Conservation (phyloP, 2,888 invertebrate species). For the Lymantria dispar region DNA sequence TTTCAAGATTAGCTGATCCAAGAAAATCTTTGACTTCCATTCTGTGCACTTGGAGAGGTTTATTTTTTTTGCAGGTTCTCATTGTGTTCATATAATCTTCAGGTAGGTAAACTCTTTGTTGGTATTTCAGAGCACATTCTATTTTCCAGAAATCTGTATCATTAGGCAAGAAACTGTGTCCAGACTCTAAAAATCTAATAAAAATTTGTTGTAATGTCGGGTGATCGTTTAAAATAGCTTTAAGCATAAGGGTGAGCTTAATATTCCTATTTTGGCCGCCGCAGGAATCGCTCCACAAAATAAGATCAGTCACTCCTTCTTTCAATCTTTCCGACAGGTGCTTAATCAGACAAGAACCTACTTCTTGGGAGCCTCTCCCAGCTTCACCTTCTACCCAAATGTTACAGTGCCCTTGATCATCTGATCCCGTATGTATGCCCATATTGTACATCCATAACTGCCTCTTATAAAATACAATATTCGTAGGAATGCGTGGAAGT, state of each 20-base stretch:
- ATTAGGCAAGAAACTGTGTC: slow-evolving; percentile 10
- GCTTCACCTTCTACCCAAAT: slow-evolving; percentile 20
- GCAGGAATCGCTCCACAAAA: slow-evolving; percentile 2
- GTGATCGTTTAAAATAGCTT: slow-evolving; percentile 19
- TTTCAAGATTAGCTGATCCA: not conserved
- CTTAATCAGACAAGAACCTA: slow-evolving; percentile 16
- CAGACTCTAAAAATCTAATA: slow-evolving; percentile 9
- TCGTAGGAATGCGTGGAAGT: slow-evolving; percentile 12
- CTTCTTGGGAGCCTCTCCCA: slow-evolving; percentile 17
- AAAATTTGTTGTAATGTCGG: slow-evolving; percentile 12
- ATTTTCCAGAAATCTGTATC: not conserved
- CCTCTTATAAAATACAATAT: slow-evolving; percentile 12
- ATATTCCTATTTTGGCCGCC: slow-evolving; percentile 2
- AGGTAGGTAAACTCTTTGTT: not conserved
- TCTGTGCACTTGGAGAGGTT: not conserved
- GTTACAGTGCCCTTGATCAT: slow-evolving; percentile 15
- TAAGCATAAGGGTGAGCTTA: slow-evolving; percentile 21
- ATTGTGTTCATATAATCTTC: not conserved
- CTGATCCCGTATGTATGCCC: slow-evolving; percentile 12
- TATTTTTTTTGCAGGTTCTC: not conserved
- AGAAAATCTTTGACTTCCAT: not conserved
- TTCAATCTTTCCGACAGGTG: slow-evolving; percentile 9
- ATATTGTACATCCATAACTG: slow-evolving; percentile 15
- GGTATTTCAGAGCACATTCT: not conserved
- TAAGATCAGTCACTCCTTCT: slow-evolving; percentile 2